phyloP scores from a whole-genome alignment of 2,113 vertebrate species.

The Axis porcinus region DNA sequence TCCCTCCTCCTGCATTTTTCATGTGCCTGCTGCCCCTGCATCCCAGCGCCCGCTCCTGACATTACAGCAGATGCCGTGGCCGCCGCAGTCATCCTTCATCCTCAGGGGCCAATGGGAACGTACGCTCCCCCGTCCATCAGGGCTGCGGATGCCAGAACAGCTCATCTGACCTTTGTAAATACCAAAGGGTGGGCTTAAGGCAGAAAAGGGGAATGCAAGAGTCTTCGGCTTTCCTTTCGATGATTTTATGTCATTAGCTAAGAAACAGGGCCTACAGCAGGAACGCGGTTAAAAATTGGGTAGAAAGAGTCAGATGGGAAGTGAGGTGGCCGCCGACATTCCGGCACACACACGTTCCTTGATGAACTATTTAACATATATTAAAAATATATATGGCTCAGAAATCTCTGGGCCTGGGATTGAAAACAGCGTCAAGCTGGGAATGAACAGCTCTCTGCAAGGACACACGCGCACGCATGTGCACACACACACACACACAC shows the following conservation, averaged over 20 bases:
- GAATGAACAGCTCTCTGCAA: conserved; percentile 41
- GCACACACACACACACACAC: neutral
- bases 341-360: neutral
- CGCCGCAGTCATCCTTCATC: conserved; percentile 31
- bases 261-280: conserved; percentile 12
- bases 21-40: conserved; percentile 47
- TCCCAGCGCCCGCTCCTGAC: conserved; percentile 38
- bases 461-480: accelerated
- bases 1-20: conserved; percentile 55
- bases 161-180: conserved; percentile 58
- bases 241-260: conserved; percentile 46
- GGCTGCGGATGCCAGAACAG: conserved; percentile 24
- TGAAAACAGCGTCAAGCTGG: conserved; percentile 44
- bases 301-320: conserved; percentile 40
- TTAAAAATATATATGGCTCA: conserved; percentile 48
- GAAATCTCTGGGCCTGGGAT: conserved; percentile 31
- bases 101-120: conserved; percentile 45
- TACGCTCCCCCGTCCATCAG: conserved; percentile 49
- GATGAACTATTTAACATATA: conserved; percentile 59
- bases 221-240: conserved; percentile 40
- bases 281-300: conserved; percentile 1
- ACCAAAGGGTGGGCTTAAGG: conserved; percentile 59
- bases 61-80: conserved; percentile 37
- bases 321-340: neutral
- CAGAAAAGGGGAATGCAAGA: conserved; percentile 22